Conservation (phyloP, 2,797 vertebrate species). For the Geotrypetes seraphini region DNA sequence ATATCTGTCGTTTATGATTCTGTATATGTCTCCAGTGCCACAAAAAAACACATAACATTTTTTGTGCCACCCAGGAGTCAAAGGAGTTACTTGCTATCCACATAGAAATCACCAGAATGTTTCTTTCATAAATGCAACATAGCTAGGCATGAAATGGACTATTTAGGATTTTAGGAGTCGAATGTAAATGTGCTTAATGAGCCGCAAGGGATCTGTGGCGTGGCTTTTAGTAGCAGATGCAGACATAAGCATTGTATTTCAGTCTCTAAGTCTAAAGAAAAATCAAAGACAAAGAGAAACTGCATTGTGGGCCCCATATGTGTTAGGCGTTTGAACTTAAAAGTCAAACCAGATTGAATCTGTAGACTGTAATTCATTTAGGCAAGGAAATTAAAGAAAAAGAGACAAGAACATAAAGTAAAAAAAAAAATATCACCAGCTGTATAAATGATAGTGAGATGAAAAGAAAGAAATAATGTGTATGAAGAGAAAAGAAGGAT, state of each 20-base stretch:
- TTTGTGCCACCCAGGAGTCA: constrained; percentile 14
- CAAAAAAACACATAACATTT: neutral
- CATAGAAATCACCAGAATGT: constrained; percentile 16
- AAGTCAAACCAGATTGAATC: constrained; percentile 40
- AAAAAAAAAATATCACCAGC: neutral
- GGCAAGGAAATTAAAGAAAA: constrained; percentile 28
- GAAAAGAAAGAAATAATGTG: neutral
- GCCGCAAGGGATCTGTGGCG: constrained; percentile 46
- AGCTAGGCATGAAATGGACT: constrained; percentile 49
- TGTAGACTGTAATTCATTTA: constrained; percentile 24
- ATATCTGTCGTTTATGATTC: neutral
- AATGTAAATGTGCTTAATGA: constrained; percentile 69
- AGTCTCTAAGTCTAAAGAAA: constrained; percentile 39
- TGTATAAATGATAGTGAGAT: neutral
- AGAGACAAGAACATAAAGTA: constrained; percentile 3
- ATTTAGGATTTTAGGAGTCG: constrained; percentile 57
- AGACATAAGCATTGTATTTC: constrained; percentile 64
- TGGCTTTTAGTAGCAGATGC: constrained; percentile 59
- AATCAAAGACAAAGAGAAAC: constrained; percentile 46
- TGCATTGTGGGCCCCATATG: constrained; percentile 24
- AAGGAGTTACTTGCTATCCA: constrained; percentile 2
- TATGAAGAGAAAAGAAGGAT: neutral
- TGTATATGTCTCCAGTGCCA: neutral
- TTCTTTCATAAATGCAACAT: constrained; percentile 37
- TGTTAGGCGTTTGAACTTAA: constrained; percentile 37